Conservation (phyloP, 2,113 vertebrate species). For the Scomber scombrus region DNA sequence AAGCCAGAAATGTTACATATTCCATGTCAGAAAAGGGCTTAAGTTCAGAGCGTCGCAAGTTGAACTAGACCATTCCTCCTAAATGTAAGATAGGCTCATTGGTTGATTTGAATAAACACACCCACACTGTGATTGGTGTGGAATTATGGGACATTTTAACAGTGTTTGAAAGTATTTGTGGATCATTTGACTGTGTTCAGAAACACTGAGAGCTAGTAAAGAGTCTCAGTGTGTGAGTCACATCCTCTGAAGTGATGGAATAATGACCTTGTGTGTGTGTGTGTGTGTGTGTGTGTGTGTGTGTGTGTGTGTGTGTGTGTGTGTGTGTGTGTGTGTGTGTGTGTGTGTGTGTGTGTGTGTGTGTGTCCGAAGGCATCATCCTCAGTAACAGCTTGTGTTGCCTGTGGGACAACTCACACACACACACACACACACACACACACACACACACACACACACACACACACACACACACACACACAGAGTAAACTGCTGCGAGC, state of each 20-base stretch:
- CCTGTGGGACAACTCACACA: constrained; percentile 67
- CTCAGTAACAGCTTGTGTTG: constrained; percentile 73
- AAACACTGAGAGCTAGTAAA: background rate
- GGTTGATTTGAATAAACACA: background rate
- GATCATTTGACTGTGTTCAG: constrained; percentile 1
- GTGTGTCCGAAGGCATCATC: constrained; percentile 62
- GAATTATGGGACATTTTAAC: background rate
- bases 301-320: background rate
- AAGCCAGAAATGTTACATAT: no score
- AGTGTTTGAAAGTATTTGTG: background rate
- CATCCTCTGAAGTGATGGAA: no score
- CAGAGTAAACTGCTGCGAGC: constrained; percentile 59
- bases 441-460: constrained; percentile 12
- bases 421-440: constrained; percentile 32
- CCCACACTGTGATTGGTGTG: background rate
- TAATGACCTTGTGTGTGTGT: no score
- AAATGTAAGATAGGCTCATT: no score
- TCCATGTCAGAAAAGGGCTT: no score
- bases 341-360: background rate
- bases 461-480: constrained; percentile 22
- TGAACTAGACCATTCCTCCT: no score
- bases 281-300: no score
- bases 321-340: background rate
- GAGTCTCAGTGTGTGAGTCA: background rate
- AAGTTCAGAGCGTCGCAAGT: no score